Percentiles rank a stretch among this genome's conserved stretches.
These are phyloP conservation scores for Drusus annulatus DNA, from an alignment of 1,140 invertebrate species.

Conservation along the genomic window DNA sequence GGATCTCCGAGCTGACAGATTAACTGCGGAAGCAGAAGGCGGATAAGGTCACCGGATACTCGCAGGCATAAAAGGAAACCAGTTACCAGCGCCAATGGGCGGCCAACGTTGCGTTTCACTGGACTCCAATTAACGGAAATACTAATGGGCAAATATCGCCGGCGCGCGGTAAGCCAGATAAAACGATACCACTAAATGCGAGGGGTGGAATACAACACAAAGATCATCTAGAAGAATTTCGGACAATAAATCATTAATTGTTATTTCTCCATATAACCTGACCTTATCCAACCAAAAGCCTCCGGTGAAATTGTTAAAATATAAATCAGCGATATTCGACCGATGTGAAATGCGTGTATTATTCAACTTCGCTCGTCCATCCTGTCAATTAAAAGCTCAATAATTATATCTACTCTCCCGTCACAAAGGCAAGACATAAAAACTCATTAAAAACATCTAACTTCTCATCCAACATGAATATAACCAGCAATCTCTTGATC, in stretches of 20 bases:
- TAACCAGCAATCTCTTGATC: too few species aligned
- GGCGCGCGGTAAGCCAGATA: conserved; percentile 38
- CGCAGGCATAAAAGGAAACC: background rate
- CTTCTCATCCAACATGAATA: too few species aligned
- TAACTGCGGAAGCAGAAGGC: background rate
- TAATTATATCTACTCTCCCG: too few species aligned
- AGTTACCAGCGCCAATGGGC: conserved; percentile 14
- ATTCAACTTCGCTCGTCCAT: too few species aligned
- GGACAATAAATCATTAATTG: background rate
- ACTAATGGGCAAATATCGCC: conserved; percentile 51
- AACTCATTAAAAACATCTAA: too few species aligned
- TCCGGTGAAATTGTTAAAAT: too few species aligned
- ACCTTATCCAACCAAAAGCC: too few species aligned
- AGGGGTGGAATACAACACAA: background rate
- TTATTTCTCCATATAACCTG: too few species aligned
- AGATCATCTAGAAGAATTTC: background rate
- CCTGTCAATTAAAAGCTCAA: too few species aligned
- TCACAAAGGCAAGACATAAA: too few species aligned
- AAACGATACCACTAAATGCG: background rate
- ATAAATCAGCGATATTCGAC: too few species aligned
- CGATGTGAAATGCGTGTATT: too few species aligned
- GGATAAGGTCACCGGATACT: conserved; percentile 33
- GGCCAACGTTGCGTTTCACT: conserved; percentile 41
- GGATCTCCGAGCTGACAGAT: conserved; percentile 23
- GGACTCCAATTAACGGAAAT: conserved; percentile 55